Conservation (phyloP, 30 jellyfish, hydroid and myxozoan species). For the Turritopsis rubra region DNA sequence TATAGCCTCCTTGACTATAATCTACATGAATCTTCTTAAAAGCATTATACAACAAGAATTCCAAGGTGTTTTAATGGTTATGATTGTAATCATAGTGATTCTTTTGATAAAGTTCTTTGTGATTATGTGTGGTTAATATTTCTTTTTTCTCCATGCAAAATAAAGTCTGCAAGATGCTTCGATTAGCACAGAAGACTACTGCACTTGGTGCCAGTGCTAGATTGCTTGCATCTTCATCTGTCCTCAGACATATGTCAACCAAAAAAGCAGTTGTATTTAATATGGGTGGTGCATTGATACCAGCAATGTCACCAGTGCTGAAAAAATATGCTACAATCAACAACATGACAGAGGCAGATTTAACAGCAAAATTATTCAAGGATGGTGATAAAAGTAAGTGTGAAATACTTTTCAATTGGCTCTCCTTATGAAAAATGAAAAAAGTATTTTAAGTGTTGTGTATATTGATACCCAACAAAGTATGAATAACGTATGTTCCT, state of each 20-base stretch:
- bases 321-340: constrained; percentile 32
- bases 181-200: constrained; percentile 21
- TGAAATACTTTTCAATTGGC: no score
- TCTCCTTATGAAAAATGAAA: no score
- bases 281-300: constrained; percentile 29
- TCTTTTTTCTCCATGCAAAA: neutral
- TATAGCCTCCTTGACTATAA: no score
- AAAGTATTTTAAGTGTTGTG: no score
- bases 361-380: constrained; percentile 31
- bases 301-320: constrained; percentile 33
- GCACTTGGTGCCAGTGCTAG: constrained; percentile 15
- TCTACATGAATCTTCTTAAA: no score
- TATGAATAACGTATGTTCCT: no score
- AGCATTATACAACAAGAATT: no score
- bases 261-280: constrained; percentile 38
- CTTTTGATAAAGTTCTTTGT: no score
- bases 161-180: constrained; percentile 24
- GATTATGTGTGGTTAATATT: no score
- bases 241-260: constrained; percentile 21
- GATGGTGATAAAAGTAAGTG: constrained; percentile 34
- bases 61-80: no score
- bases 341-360: constrained; percentile 29
- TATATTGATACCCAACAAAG: neutral
- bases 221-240: constrained; percentile 22
- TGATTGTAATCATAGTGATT: no score